Evolutionary conservation across 2,888 invertebrate genomes (phyloP), one percentile per base, ranked within the genome.

Genomic region (Nomada hirtipes): DNA sequence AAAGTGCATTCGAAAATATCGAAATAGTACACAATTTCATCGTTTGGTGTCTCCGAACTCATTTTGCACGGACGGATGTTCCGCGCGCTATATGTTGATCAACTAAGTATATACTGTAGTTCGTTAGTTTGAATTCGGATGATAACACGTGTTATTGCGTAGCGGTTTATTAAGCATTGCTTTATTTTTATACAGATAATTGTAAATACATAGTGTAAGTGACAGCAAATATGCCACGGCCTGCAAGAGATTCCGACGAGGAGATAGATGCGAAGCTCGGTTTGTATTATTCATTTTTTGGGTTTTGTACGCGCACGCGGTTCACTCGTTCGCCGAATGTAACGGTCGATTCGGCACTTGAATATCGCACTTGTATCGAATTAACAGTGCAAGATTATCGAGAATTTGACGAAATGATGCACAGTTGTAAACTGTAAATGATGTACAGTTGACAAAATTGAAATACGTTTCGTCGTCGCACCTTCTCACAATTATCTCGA

Each of bases 221-320:
- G 18, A 70, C 42, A 44, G 44, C 20, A 23, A 86, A 67, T 76
- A 91, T 91, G 91, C 84, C 88, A 52, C 90, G 88, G 26, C 79
- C 79, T 26, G 20, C 20, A 15, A 89, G 76, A 82, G 88, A 89
- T 26, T 89, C 89, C 0, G 90, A 90, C 4, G 90, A 90, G 1
- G 90, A 90, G 1, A 4, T 42, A 2, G 90, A 90, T 42, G 15
- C 20, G 0, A 91, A 84, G 42, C n/a, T 70, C 70, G 89, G 90
- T 91, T 78, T 29, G 87, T 87, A 82, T 79, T 69, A 50, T 74
- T 77, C 59, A 53, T 53, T 68, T 78, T 76, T 82, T 50, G 1
- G 55, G 55, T 63, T 47, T 15, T 67, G 29, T 76, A 68, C 69
- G 76, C 76, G 73, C 78, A 79, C 52, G 63, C 64, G 73, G 70